Conservation (phyloP, 2,113 vertebrate species). For the Eretmochelys imbricata region DNA sequence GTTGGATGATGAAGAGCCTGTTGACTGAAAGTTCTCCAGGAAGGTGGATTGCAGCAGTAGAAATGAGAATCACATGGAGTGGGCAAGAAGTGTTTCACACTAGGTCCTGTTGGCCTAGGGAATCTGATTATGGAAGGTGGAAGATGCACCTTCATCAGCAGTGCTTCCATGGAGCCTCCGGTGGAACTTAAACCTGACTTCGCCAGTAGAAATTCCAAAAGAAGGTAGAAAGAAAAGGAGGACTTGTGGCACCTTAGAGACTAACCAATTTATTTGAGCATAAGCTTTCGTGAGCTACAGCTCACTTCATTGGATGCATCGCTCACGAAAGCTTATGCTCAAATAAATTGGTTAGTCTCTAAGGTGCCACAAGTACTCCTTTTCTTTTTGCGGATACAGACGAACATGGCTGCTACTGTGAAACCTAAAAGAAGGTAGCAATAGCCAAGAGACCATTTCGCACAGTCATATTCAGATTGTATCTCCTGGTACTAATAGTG, state of each 20-base stretch:
- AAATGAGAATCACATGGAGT: background rate
- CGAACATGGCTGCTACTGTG: no score
- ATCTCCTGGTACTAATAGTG: rapidly evolving
- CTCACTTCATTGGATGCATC: no score
- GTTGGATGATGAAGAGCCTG: rapidly evolving
- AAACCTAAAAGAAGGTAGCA: background rate
- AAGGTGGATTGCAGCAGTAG: background rate
- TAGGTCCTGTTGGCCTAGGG: background rate
- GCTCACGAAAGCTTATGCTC: no score
- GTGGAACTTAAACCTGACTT: background rate
- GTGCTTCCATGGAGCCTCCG: rapidly evolving
- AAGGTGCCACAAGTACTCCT: no score
- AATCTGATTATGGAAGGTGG: background rate
- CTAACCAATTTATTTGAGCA: no score
- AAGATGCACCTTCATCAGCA: background rate
- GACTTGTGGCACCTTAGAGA: no score
- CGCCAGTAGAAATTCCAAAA: background rate
- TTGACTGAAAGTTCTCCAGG: background rate
- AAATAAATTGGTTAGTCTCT: no score
- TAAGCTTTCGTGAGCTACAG: no score
- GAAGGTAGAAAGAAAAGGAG: background rate
- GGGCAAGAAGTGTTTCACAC: background rate
- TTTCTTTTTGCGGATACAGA: no score
- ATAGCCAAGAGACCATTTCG: background rate
- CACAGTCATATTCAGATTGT: rapidly evolving